These are phyloP conservation scores for Catamblyrhynchus diadema DNA, from an alignment of 2,797 vertebrate genomes.

Conservation along the genomic window DNA sequence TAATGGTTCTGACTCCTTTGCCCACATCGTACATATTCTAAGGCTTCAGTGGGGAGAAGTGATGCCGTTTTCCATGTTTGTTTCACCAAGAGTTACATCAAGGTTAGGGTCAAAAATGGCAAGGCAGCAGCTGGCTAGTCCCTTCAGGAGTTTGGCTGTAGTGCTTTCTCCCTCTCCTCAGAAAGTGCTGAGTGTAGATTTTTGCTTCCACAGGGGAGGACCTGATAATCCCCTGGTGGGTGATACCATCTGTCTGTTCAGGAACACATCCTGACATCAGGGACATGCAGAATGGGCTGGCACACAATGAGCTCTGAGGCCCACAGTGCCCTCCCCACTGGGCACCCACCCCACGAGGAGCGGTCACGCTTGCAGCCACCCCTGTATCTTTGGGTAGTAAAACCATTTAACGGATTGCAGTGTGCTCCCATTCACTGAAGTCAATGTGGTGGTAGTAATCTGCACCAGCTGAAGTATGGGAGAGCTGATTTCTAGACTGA, in stretches of 20 bases:
- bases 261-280: slow-evolving; percentile 13
- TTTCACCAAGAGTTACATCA: background rate
- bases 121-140: slow-evolving; percentile 12
- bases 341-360: background rate
- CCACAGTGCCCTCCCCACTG: background rate
- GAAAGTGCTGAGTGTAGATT: slow-evolving; percentile 44
- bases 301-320: background rate
- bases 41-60: background rate
- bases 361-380: accelerated
- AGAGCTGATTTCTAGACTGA: background rate
- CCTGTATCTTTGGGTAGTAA: background rate
- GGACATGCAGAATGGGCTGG: background rate
- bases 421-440: background rate
- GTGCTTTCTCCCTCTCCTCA: background rate
- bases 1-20: background rate
- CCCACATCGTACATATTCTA: background rate
- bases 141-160: slow-evolving; percentile 30
- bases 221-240: slow-evolving; percentile 39
- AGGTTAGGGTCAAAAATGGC: slow-evolving; percentile 9
- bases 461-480: background rate
- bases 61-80: background rate
- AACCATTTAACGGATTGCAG: background rate
- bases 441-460: background rate
- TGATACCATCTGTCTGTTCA: slow-evolving; percentile 47
- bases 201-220: background rate